A percentile compares a stretch with the other conserved stretches of the same genome.
Conservation (phyloP, 2,797 vertebrate species). For the Babyrousa celebensis region DNA sequence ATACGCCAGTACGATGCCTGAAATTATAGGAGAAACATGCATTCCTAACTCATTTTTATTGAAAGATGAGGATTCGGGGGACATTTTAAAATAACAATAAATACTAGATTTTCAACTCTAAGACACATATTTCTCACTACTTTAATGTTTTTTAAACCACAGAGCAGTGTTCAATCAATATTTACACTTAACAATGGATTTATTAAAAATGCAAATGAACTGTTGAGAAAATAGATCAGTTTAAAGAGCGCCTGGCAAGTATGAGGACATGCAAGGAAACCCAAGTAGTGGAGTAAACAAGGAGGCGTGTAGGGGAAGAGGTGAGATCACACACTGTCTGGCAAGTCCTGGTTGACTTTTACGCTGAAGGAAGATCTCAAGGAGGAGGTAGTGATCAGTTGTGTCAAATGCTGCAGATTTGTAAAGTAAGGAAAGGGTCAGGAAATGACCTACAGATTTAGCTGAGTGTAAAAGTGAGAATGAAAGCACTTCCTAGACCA, state of each 20-base stretch:
- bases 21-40: not conserved
- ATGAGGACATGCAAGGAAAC: slow-evolving; percentile 15
- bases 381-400: not conserved
- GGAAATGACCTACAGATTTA: not conserved
- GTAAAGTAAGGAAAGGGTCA: not conserved
- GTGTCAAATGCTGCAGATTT: not conserved
- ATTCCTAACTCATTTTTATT: slow-evolving; percentile 21
- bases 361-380: not conserved
- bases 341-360: not conserved
- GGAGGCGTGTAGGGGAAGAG: not conserved
- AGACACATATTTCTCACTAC: not conserved
- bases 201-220: not conserved
- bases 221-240: slow-evolving; percentile 1
- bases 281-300: not conserved
- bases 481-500: not conserved
- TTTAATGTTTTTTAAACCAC: slow-evolving; percentile 58
- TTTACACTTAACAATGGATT: slow-evolving; percentile 11
- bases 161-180: slow-evolving; percentile 60
- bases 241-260: not conserved
- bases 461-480: not conserved
- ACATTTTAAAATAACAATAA: not conserved
- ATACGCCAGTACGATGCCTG: not conserved
- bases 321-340: not conserved
- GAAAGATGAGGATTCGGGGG: not conserved
- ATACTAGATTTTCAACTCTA: slow-evolving; percentile 54